Evolutionary conservation across 2,888 invertebrate species (phyloP), one percentile per base, ranked within the genome.

Genomic region (Pecten maximus): DNA sequence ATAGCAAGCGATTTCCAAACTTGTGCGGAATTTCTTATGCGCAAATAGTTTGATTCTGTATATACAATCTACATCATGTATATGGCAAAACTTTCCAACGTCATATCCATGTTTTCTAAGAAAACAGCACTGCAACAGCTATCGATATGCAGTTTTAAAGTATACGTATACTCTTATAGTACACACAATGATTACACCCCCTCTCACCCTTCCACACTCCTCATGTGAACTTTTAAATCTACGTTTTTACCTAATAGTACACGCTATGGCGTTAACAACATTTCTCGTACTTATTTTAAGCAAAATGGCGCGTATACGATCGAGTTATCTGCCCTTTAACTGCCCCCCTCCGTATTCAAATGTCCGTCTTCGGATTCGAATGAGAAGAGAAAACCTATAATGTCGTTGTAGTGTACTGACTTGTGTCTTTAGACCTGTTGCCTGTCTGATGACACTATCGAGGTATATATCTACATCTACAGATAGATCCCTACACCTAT

Each of bases 271-370:
- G 6, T 28, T 44, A 3, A 35, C 74, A 12, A 16, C 35, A 74
- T 28, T 15, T 10, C 74, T 35, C 35, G 10, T 74, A 35, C 4
- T 10, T 35, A 35, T 35, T 28, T 19, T 1, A 8, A 48, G 15
- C n/a, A 1, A 12, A 74, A 74, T 35, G 35, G 74, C 35, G 10
- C 74, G 16, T 28, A 74, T 74, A 0, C 0, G 4, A 35, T 35
- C 35, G 74, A 35, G 74, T 74, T 74, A 74, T 74, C 74, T 74
- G 74, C 74, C 74, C 74, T 74, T 74, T 74, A 74, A 1, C 35
- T 74, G 74, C 35, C 28, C 35, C 74, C 74, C 74, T 35, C 0
- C 35, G 28, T 74, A 1, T 35, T 35, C 35, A 35, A 74, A 54
- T 54, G 54, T 23, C 54, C 54, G 54, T 54, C 54, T 54, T 23